phyloP scores from a whole-genome alignment of 2,113 vertebrate species.

The Rhizomys pruinosus region DNA sequence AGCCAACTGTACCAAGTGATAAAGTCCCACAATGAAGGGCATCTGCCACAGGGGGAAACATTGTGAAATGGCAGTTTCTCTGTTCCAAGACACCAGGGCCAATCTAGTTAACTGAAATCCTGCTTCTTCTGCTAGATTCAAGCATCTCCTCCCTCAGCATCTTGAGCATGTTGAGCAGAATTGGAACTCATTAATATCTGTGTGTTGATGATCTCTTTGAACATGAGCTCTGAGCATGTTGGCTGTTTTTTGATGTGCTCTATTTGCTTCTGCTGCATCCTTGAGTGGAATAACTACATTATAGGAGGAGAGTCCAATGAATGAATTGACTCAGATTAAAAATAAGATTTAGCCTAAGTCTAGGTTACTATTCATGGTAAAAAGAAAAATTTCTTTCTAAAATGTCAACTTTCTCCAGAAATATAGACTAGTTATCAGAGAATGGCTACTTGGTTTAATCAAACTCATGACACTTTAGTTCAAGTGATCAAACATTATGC shows the following conservation, averaged over 20 bases:
- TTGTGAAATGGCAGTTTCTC: background rate
- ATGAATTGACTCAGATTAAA: background rate
- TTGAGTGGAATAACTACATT: background rate
- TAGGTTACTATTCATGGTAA: background rate
- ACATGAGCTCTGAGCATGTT: background rate
- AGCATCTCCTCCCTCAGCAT: background rate
- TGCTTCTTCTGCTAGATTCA: background rate
- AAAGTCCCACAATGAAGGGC: background rate
- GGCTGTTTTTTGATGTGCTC: background rate
- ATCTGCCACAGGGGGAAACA: background rate
- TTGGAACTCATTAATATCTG: background rate
- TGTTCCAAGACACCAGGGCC: background rate
- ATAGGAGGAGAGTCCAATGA: background rate
- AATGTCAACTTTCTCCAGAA: constrained; percentile 14
- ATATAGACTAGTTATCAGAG: background rate
- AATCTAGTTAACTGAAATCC: background rate
- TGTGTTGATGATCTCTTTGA: background rate
- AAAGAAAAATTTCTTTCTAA: background rate
- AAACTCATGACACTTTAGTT: background rate
- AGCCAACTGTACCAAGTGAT: background rate
- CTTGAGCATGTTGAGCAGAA: background rate
- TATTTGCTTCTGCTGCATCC: background rate
- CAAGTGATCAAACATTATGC: background rate
- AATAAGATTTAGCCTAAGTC: constrained; percentile 3
- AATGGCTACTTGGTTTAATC: background rate